Percentiles rank a stretch among this genome's conserved stretches.
phyloP scores from a whole-genome alignment of 2,888 invertebrate genomes.

The Diloba caeruleocephala region DNA sequence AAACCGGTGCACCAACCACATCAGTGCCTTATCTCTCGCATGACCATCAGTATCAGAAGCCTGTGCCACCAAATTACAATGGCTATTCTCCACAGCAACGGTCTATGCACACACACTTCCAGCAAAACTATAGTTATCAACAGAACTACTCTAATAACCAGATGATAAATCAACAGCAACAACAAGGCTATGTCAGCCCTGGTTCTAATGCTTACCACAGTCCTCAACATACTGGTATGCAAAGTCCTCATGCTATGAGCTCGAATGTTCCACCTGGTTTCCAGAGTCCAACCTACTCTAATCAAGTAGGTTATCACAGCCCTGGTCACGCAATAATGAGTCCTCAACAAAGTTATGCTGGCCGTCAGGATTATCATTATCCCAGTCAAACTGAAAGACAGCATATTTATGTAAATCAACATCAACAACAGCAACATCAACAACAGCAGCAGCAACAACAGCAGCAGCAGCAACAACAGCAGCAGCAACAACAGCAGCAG shows the following conservation, averaged over 20 bases:
- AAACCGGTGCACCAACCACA: conserved; percentile 62
- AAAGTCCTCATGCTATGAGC: conserved; percentile 79
- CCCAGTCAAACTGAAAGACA: conserved; percentile 78
- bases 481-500: conserved; percentile 65
- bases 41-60: conserved; percentile 86
- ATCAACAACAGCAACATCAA: conserved; percentile 61
- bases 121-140: conserved; percentile 80
- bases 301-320: conserved; percentile 80
- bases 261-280: conserved; percentile 78
- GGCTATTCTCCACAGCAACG: conserved; percentile 82
- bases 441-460: conserved; percentile 58
- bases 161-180: conserved; percentile 73
- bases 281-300: conserved; percentile 81
- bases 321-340: conserved; percentile 82
- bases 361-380: conserved; percentile 79
- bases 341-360: conserved; percentile 76
- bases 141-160: conserved; percentile 78
- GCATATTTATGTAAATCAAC: conserved; percentile 76
- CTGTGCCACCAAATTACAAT: conserved; percentile 71
- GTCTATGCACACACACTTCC: conserved; percentile 76
- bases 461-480: conserved; percentile 46
- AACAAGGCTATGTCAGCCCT: conserved; percentile 76
- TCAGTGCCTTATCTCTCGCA: conserved; percentile 79
- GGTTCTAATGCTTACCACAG: conserved; percentile 79
- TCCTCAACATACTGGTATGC: conserved; percentile 81